Evolutionary conservation across 2,888 invertebrate genomes (phyloP), one percentile per base, ranked within the genome.

Genomic region (Pyrrhopygopsis socrates): DNA sequence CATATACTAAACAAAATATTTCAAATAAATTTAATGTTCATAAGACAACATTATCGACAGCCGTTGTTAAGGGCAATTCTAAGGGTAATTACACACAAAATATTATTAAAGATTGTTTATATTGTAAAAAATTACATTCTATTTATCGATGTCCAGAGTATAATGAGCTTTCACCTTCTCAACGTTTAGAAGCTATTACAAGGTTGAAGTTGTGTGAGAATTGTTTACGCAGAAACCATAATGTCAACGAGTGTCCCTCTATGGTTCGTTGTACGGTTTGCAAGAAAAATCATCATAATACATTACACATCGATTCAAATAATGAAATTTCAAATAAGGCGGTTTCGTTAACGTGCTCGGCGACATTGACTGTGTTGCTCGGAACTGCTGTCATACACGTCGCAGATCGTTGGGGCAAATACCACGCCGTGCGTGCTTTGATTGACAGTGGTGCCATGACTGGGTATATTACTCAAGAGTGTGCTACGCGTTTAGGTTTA

Each of bases 251-350:
- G n/a, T 77, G 67, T 27, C 27, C 67, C 22, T 77, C 77, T 27
- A 67, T 30, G 18, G n/a, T 67, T 30, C 34, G 41, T 41, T 77
- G 58, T 22, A 24, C 58, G 18, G 38, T 70, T 20, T 79, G 79
- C 54, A 79, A 79, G 65, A 65, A 77, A 24, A 68, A 13, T 22
- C 81, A 75, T 63, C 81, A 81, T 27, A 63, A 81, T 60, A 67
- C 63, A 4, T n/a, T 81, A 13, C 81, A 75, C 30, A 1, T 75
- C 8, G 75, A 81, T 24, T 13, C 74, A 30, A 65, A 18, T 65
- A 20, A 45, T 45, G 45, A 22, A 20, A 29, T 65, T 15, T 65
- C 30, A 5, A 70, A 70, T 41, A 41, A 70, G 2, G 41, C 68
- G 29, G n/a, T 70, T 3, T 24, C 68, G 41, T 41, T 70, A 18